Evolutionary conservation across 2,888 invertebrate species (phyloP), one percentile per base, ranked within the genome.

Genomic region (Antheraea yamamai): DNA sequence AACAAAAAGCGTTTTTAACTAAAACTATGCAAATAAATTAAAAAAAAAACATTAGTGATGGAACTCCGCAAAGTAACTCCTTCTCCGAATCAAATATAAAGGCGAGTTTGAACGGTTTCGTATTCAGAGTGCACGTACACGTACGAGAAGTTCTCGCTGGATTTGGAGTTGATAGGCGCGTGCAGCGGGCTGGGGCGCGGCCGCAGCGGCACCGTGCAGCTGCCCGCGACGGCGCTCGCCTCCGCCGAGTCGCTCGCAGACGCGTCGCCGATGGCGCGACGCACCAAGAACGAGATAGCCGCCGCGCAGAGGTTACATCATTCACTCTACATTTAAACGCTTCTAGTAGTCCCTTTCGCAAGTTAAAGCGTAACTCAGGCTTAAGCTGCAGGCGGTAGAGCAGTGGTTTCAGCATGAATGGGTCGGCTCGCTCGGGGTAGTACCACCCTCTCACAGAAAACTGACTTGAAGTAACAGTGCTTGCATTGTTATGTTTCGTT

Each of bases 281-380:
- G 99, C 81, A 99, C 99, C 14, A 99, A 99, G 88, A 98, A 99
- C 84, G 99, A 99, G 95, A 97, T 99, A 26, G 98, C 97, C 87
- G 96, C 97, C 20, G 98, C 99, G 8, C 98, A 98, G 92, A 97
- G 97, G 95, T 93, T 78, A 74, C 10, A 30, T 23, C 26, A 30
- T 18, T 12, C 64, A 23, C 12, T n/a, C 7, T 55, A 20, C 4
- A 20, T 55, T 47, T 47, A 1, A 47, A 12, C 7, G 12, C 47
- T 12, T 47, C 47, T 47, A 47, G 12, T 47, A 47, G 47, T 47
- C 47, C 12, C 47, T 47, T 12, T 12, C 47, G 2, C 47, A 47
- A 12, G 2, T 47, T 47, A 47, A 39, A 8, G 30, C 3, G 30
- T 30, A 30, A 30, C 30, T 30, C 3, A 30, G n/a, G n/a, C n/a